Conservation (phyloP, 2,888 invertebrate species). For the Acronicta leporina region DNA sequence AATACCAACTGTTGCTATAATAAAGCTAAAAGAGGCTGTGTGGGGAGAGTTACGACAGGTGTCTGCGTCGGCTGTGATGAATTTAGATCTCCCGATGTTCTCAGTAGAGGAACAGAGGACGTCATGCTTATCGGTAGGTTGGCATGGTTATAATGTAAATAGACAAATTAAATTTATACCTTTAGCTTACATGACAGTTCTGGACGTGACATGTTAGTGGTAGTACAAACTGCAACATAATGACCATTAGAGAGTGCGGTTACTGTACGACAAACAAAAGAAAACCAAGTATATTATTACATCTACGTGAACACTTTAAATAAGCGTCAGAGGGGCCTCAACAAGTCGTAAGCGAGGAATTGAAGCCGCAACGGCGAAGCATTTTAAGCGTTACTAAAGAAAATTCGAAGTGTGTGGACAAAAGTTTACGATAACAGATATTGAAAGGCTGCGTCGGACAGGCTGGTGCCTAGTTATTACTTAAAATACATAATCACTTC, state of each 20-base stretch:
- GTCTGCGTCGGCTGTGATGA: slow-evolving; percentile 83
- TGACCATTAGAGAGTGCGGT: slow-evolving; percentile 89
- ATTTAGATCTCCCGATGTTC: slow-evolving; percentile 71
- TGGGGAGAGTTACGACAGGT: slow-evolving; percentile 81
- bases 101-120: slow-evolving; percentile 74
- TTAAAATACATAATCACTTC: slow-evolving; percentile 64
- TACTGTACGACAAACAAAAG: slow-evolving; percentile 89
- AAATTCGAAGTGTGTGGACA: slow-evolving; percentile 79
- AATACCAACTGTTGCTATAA: slow-evolving; percentile 87
- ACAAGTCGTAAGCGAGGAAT: slow-evolving; percentile 85
- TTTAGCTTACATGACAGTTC: slow-evolving; percentile 89
- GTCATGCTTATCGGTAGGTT: slow-evolving; percentile 83
- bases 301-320: slow-evolving; percentile 86
- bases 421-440: slow-evolving; percentile 37
- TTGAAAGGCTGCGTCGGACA: slow-evolving; percentile 1
- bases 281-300: slow-evolving; percentile 87
- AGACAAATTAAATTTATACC: slow-evolving; percentile 88
- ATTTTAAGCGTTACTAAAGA: slow-evolving; percentile 80
- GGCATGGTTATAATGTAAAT: slow-evolving; percentile 84
- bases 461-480: neutral
- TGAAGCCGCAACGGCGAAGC: slow-evolving; percentile 87
- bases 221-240: slow-evolving; percentile 89
- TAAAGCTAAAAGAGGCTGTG: slow-evolving; percentile 87
- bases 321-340: slow-evolving; percentile 87
- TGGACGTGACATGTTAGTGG: slow-evolving; percentile 89